phyloP scores from a whole-genome alignment of 2,113 vertebrate genomes.

The Chinchilla lanigera region DNA sequence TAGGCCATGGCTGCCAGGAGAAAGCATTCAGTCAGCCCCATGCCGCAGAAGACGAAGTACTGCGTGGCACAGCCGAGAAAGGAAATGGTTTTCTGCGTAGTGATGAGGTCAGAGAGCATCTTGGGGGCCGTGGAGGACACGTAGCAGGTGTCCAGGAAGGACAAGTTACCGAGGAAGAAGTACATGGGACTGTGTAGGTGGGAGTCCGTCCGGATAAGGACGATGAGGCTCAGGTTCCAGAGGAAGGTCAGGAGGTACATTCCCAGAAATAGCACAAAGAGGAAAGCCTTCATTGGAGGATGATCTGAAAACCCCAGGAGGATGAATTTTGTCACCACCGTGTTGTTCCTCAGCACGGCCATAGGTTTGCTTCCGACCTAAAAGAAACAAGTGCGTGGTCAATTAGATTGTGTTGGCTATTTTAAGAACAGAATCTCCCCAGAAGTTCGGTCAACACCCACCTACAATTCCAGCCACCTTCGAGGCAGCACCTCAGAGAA shows the following conservation, averaged over 20 bases:
- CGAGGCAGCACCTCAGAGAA: background rate
- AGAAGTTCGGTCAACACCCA: background rate
- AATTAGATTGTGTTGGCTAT: no score
- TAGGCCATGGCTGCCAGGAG: constrained; percentile 73
- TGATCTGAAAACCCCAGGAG: constrained; percentile 67
- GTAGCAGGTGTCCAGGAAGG: constrained; percentile 68
- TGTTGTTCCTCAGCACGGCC: constrained; percentile 41
- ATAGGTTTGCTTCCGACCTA: constrained; percentile 28
- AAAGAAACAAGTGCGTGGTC: background rate
- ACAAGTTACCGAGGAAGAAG: constrained; percentile 72
- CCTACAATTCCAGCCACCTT: background rate
- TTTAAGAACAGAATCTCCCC: background rate
- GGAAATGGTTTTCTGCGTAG: constrained; percentile 55
- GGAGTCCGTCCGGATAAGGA: constrained; percentile 50
- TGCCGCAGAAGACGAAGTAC: constrained; percentile 64
- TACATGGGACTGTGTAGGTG: constrained; percentile 69
- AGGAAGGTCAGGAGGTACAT: constrained; percentile 50
- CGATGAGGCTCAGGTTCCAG: constrained; percentile 61
- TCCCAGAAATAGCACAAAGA: constrained; percentile 55
- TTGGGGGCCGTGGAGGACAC: constrained; percentile 63
- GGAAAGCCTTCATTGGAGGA: constrained; percentile 49
- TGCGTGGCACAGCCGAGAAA: constrained; percentile 61
- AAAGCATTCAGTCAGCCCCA: constrained; percentile 65
- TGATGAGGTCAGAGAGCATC: constrained; percentile 51
- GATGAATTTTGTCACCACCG: constrained; percentile 52